Evolutionary conservation across 1,140 invertebrate genomes (phyloP).

Genomic region (Papilio machaon): DNA sequence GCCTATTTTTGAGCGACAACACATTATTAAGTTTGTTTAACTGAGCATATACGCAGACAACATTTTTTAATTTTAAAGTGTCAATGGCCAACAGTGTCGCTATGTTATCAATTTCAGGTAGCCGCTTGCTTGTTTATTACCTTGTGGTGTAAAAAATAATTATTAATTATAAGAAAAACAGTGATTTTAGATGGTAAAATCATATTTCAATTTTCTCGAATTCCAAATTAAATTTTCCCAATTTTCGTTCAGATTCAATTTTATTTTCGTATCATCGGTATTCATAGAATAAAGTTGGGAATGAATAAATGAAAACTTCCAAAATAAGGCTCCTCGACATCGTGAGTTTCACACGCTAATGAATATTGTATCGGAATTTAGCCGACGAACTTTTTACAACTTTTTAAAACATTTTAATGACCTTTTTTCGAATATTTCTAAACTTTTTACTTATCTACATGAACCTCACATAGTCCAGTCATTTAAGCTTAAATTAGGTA

Average conservation of each 20-base stretch:
- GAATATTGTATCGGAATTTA: constrained; percentile 21
- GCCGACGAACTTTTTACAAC: not conserved
- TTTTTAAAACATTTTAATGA: not conserved
- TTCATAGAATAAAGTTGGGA: constrained; percentile 13
- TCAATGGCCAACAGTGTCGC: not conserved
- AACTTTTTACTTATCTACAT: not conserved
- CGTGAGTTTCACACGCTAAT: constrained; percentile 23
- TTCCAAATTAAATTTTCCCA: not conserved
- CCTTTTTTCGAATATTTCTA: not conserved
- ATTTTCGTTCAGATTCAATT: constrained; percentile 15
- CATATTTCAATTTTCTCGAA: not conserved
- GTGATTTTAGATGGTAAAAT: not conserved
- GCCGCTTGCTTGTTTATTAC: too few relatives aligned
- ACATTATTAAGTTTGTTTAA: not conserved
- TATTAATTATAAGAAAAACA: not conserved
- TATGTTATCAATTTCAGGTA: too few relatives aligned
- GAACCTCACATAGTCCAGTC: too few relatives aligned
- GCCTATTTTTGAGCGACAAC: not conserved
- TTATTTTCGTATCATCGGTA: constrained; percentile 21
- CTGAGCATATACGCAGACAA: too few relatives aligned
- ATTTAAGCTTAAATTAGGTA: too few relatives aligned
- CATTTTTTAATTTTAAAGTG: not conserved
- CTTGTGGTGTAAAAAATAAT: too few relatives aligned
- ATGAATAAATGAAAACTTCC: constrained; percentile 26
- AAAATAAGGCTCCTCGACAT: constrained; percentile 16